phyloP scores from a whole-genome alignment of 2,888 invertebrate species.

The Drosophila paranaensis region DNA sequence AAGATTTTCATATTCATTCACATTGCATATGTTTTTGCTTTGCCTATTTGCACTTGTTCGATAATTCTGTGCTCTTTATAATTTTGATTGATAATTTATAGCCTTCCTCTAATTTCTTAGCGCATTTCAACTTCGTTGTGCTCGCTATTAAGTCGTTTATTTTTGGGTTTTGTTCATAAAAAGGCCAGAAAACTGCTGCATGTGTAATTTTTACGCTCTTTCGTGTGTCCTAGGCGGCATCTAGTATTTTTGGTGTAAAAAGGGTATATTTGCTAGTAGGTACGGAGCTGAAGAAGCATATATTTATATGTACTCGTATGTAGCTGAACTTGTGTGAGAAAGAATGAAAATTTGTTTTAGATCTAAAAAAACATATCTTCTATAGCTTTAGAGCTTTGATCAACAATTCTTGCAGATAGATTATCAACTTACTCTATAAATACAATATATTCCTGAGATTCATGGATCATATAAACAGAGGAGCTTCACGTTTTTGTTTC shows the following conservation, averaged over 20 bases:
- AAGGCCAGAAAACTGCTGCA: conserved; percentile 73
- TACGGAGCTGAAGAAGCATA: neutral
- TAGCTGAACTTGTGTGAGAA: no score
- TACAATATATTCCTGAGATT: no score
- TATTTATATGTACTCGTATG: neutral
- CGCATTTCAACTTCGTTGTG: conserved; percentile 27
- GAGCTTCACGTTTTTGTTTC: no score
- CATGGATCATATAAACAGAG: neutral
- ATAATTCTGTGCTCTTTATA: no score
- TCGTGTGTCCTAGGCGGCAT: conserved; percentile 53
- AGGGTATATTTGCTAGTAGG: neutral
- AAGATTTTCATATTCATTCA: neutral
- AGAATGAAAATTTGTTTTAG: neutral
- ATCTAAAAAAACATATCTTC: neutral
- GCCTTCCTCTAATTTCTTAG: neutral
- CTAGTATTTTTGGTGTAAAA: conserved; percentile 40
- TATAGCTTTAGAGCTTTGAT: neutral
- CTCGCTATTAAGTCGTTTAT: neutral
- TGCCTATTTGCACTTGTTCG: neutral
- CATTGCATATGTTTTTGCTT: neutral
- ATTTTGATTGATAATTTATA: neutral
- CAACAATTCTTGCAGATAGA: neutral
- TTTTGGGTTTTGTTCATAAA: conserved; percentile 42
- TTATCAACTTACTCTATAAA: neutral
- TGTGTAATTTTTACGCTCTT: conserved; percentile 75